These are phyloP conservation scores for Mustelus asterias DNA, from an alignment of 2,113 vertebrate species.

Conservation along the genomic window DNA sequence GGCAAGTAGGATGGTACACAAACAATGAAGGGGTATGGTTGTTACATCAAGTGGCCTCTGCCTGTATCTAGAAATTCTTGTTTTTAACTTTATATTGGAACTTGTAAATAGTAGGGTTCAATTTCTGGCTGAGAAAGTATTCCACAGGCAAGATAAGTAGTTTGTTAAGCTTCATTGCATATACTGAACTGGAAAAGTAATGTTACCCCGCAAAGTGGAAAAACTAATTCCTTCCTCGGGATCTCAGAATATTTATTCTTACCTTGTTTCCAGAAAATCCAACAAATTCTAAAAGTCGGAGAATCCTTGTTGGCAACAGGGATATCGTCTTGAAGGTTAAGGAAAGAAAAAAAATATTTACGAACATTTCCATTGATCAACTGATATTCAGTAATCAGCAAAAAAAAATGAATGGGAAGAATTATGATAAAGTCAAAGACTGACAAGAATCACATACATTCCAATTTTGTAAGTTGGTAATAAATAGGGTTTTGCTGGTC, in stretches of 20 bases:
- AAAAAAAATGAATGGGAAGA: neutral
- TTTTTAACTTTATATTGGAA: neutral
- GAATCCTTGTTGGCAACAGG: slow-evolving; percentile 83
- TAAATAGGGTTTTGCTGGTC: neutral
- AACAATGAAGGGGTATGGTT: neutral
- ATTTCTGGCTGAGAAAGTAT: neutral
- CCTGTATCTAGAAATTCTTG: neutral
- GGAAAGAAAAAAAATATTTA: neutral
- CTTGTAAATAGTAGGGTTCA: neutral
- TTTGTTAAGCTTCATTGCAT: neutral
- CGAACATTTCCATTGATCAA: neutral
- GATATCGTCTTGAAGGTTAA: slow-evolving; percentile 73
- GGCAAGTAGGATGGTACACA: neutral
- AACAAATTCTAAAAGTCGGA: slow-evolving; percentile 87
- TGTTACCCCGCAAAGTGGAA: neutral
- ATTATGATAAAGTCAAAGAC: neutral
- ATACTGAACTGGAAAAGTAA: neutral
- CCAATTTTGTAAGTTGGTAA: neutral
- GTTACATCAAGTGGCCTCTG: neutral
- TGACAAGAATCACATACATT: neutral
- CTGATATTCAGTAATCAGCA: neutral
- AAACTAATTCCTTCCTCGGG: neutral
- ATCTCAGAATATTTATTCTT: slow-evolving; percentile 42
- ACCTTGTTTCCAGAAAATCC: slow-evolving; percentile 98
- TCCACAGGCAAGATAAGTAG: neutral